Evolutionary conservation across 1,140 invertebrate species (phyloP).

Genomic region (Calephelis virginiensis): DNA sequence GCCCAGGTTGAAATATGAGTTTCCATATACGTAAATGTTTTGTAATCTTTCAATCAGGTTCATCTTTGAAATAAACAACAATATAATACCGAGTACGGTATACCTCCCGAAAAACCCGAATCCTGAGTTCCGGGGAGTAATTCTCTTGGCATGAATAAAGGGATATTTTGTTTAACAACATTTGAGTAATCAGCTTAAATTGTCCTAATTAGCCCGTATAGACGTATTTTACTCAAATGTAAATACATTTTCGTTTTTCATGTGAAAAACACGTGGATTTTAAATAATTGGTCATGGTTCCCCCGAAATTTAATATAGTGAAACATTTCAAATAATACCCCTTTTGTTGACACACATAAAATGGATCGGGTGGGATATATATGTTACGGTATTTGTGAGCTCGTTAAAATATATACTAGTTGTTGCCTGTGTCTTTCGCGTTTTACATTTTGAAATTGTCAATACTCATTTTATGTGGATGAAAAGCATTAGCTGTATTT

Average conservation of each 20-base stretch:
- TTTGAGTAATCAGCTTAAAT: slow-evolving; percentile 1
- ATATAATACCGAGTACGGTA: no score
- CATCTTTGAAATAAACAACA: no score
- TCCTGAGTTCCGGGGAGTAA: no score
- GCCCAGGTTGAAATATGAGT: no score
- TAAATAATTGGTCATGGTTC: slow-evolving; percentile 1
- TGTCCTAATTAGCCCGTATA: neutral
- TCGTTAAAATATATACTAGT: slow-evolving; percentile 2
- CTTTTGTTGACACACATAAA: slow-evolving; percentile 14
- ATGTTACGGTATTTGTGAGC: neutral
- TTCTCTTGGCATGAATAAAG: no score
- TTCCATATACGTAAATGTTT: no score
- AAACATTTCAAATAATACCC: slow-evolving; percentile 7
- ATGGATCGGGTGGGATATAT: neutral
- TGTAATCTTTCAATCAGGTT: no score
- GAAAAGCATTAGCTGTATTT: no score
- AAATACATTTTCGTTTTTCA: slow-evolving; percentile 2
- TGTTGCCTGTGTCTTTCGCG: neutral
- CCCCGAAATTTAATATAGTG: slow-evolving; percentile 7
- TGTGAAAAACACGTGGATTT: slow-evolving; percentile 5
- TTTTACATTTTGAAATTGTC: no score
- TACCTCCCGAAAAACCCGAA: no score
- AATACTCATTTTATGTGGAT: no score
- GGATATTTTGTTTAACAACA: neutral
- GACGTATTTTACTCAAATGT: neutral